These are phyloP conservation scores for Magallana nippona DNA, from an alignment of 2,888 invertebrate species.

Conservation along the genomic window DNA sequence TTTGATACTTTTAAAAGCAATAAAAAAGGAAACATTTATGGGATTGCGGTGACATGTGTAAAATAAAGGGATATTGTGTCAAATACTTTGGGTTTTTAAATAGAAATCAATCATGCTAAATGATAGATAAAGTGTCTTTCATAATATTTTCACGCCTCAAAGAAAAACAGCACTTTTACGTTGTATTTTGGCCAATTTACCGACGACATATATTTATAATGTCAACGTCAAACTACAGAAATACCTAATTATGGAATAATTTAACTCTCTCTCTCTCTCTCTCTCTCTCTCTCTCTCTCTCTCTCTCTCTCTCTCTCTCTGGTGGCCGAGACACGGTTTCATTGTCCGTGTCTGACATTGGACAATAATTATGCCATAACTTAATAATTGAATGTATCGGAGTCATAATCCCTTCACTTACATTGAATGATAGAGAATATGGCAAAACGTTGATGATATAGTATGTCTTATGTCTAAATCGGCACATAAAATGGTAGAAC, in stretches of 20 bases:
- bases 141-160: too few species aligned
- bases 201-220: too few species aligned
- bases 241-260: too few species aligned
- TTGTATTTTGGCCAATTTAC: too few species aligned
- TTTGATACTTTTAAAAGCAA: neutral
- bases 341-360: neutral
- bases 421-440: conserved; percentile 6
- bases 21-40: neutral
- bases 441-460: neutral
- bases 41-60: neutral
- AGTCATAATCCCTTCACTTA: conserved; percentile 10
- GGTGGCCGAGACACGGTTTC: neutral
- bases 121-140: conserved; percentile 2
- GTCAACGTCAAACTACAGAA: too few species aligned
- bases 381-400: conserved; percentile 12
- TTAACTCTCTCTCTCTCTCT: neutral
- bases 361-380: conserved; percentile 14
- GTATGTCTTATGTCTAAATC: neutral
- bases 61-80: neutral
- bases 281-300: conserved; percentile 12
- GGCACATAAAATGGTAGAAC: neutral
- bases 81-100: neutral
- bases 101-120: neutral
- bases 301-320: conserved; percentile 4
- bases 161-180: too few species aligned